Percentiles rank a stretch among this genome's conserved stretches.
phyloP scores from a whole-genome alignment of 2,113 vertebrate species.

The Rhabdomys dilectus region DNA sequence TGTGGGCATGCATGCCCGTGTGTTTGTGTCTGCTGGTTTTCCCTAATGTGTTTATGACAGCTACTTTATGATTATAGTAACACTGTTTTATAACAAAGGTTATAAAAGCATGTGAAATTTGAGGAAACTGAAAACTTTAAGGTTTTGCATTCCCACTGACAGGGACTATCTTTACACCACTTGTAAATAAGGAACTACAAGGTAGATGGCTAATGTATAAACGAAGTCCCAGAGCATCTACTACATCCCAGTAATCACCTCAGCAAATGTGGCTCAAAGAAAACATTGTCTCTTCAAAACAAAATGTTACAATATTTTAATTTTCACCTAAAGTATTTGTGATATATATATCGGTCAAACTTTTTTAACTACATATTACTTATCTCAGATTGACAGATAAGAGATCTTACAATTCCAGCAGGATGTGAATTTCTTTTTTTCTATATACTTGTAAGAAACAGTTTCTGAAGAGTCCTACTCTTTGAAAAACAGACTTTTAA shows the following conservation, averaged over 20 bases:
- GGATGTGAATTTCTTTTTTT: neutral
- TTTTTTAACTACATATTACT: neutral
- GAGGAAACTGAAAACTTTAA: neutral
- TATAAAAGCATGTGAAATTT: conserved; percentile 28
- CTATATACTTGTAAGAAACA: neutral
- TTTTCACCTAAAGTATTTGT: neutral
- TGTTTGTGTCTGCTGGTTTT: neutral
- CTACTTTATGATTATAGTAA: neutral
- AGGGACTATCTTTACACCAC: neutral
- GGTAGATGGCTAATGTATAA: neutral
- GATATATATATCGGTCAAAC: neutral
- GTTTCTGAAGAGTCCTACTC: neutral
- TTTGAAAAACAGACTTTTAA: neutral
- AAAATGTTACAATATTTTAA: neutral
- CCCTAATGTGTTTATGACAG: neutral
- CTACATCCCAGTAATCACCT: neutral
- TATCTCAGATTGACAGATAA: neutral
- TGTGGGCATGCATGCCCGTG: too few relatives aligned
- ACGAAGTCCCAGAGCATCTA: neutral
- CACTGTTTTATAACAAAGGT: neutral
- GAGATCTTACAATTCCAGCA: neutral
- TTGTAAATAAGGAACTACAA: neutral
- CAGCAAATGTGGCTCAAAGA: neutral
- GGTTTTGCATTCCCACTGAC: neutral
- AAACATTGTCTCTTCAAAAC: neutral